Conservation (phyloP, 2,888 invertebrate genomes). For the Ormyrus pomaceus region DNA sequence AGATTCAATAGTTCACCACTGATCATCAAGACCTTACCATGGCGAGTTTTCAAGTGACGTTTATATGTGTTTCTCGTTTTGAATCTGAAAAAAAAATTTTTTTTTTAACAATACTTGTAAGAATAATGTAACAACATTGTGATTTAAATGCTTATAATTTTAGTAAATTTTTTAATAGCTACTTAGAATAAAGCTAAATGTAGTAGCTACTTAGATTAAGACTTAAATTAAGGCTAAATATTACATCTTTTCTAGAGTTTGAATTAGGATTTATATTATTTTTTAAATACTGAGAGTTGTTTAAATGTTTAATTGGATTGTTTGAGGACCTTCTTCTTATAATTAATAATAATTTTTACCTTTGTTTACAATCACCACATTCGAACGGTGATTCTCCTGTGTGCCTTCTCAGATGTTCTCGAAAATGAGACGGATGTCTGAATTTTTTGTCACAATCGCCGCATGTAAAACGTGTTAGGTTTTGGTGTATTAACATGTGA, state of each 20-base stretch:
- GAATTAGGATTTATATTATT: background rate
- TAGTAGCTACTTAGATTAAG: too few species aligned
- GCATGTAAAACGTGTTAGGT: conserved; percentile 79
- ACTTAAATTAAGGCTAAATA: background rate
- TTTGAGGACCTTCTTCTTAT: too few species aligned
- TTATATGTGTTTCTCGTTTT: conserved; percentile 81
- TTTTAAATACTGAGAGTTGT: background rate
- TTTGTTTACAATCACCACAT: conserved; percentile 76
- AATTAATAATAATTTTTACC: conserved; percentile 60
- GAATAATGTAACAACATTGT: background rate
- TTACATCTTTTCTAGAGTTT: background rate
- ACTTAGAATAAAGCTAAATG: too few species aligned
- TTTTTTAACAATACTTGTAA: background rate
- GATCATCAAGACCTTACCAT: conserved; percentile 78
- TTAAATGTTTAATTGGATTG: background rate
- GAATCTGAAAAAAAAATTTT: conserved; percentile 71
- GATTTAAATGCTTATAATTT: too few species aligned
- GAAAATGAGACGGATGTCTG: conserved; percentile 79
- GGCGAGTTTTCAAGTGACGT: conserved; percentile 78
- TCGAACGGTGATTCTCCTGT: conserved; percentile 78
- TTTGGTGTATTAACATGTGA: conserved; percentile 80
- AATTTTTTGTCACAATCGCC: conserved; percentile 79
- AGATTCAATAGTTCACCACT: conserved; percentile 76
- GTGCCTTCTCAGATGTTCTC: conserved; percentile 79
- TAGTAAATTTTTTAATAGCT: too few species aligned